These are phyloP conservation scores for Metacarcinus magister DNA, from an alignment of 2,888 invertebrate genomes.

Conservation along the genomic window DNA sequence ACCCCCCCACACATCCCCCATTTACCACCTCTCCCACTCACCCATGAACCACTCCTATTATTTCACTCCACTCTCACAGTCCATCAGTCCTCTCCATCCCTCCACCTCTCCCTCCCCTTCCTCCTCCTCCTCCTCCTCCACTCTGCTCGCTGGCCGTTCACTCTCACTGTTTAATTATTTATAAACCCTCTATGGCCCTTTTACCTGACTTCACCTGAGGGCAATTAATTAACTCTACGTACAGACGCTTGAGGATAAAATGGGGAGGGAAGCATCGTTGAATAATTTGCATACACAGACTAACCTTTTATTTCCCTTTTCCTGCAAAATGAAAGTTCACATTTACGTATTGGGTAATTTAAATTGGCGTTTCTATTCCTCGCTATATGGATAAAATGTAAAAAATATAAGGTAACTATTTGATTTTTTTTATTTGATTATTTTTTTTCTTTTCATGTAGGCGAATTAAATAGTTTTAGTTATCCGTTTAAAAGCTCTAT, in stretches of 20 bases:
- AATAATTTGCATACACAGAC: neutral
- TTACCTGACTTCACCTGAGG: constrained; percentile 6
- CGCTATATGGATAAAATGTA: neutral
- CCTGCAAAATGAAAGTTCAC: neutral
- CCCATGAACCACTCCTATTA: neutral
- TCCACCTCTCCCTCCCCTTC: neutral
- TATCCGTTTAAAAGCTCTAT: neutral
- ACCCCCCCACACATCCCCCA: neutral
- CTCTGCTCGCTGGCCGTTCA: neutral
- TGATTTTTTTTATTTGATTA: neutral
- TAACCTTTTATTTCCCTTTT: neutral
- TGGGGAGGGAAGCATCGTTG: neutral
- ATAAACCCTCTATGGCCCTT: neutral
- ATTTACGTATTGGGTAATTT: neutral
- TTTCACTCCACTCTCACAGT: no score
- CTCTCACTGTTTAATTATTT: neutral
- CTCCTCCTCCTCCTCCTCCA: neutral
- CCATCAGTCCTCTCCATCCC: neutral
- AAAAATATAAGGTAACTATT: neutral
- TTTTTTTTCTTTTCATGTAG: neutral
- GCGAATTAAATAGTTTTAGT: neutral
- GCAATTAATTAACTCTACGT: neutral
- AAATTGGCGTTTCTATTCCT: neutral
- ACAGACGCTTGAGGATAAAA: neutral
- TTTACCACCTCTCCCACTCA: neutral